phyloP scores from a whole-genome alignment of 1,140 invertebrate species.

The Nixonia krombeini region DNA sequence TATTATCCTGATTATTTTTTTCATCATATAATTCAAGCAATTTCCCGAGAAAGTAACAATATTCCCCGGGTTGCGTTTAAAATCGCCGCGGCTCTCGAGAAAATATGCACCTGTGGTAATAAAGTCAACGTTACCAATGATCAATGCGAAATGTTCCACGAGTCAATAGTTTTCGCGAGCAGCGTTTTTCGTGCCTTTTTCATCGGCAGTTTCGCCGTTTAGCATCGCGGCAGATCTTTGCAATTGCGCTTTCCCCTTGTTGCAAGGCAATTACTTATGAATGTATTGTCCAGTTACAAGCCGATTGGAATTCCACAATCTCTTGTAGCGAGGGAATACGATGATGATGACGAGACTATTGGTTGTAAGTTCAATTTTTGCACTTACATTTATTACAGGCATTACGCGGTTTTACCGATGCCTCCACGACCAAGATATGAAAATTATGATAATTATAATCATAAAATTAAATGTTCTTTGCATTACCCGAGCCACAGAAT shows the following conservation, averaged over 20 bases:
- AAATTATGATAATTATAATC: slow-evolving; percentile 50
- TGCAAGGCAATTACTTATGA: slow-evolving; percentile 44
- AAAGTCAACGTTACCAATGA: slow-evolving; percentile 44
- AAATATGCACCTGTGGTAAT: slow-evolving; percentile 42
- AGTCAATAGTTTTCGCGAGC: slow-evolving; percentile 41
- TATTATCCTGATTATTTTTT: slow-evolving; percentile 30
- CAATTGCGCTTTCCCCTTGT: slow-evolving; percentile 47
- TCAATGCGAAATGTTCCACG: slow-evolving; percentile 42
- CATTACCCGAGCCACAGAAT: slow-evolving; percentile 29
- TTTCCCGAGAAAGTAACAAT: slow-evolving; percentile 38
- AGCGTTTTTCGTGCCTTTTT: slow-evolving; percentile 43
- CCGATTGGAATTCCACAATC: slow-evolving; percentile 47
- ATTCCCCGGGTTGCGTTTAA: slow-evolving; percentile 9
- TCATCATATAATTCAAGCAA: slow-evolving; percentile 25
- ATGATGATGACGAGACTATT: slow-evolving; percentile 38
- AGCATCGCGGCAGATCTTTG: slow-evolving; percentile 46
- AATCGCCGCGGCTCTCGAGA: slow-evolving; percentile 12
- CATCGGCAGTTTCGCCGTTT: slow-evolving; percentile 42
- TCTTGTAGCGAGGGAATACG: slow-evolving; percentile 33
- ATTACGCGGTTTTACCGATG: slow-evolving; percentile 45
- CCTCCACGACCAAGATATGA: slow-evolving; percentile 34
- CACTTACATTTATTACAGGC: slow-evolving; percentile 43
- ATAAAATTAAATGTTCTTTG: slow-evolving; percentile 52
- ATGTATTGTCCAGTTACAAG: slow-evolving; percentile 47
- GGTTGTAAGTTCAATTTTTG: slow-evolving; percentile 34